Evolutionary conservation across 2,888 invertebrate genomes (phyloP), one percentile per base, ranked within the genome.

Genomic region (Epinotia brunnichana): DNA sequence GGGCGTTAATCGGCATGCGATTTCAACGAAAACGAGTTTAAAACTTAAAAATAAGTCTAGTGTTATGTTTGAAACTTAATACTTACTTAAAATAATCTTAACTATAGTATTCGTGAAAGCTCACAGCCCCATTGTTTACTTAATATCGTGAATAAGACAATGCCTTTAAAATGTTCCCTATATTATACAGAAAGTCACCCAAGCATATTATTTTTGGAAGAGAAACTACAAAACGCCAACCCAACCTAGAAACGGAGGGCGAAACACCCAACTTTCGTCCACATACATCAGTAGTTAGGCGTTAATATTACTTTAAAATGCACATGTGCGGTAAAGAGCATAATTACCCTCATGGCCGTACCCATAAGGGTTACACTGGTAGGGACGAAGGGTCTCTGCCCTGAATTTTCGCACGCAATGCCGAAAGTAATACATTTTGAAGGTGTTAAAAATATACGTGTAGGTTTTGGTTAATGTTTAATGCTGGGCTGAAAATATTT

Each of bases 301-400:
- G 73, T 69, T 73, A 69, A 73, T 68, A 63, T 73, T 63, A 73
- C 73, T 73, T 73, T 69, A 73, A 73, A 73, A 73, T 69, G 73
- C 68, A 73, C 73, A 69, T 68, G 62, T 73, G 73, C 39, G 73
- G 73, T 73, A 63, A 73, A 57, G 63, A 35, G 63, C 69, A 69
- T 69, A 73, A 73, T 73, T 73, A 69, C 68, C 73, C 48, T 63
- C 63, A 60, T 72, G 53, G 54, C 44, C 17, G 51, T 56, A 19
- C 39, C 57, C 59, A 29, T 59, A 73, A 63, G 69, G 73, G 73
- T 39, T 57, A 41, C 17, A 5, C 4, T 15, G 44, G 59, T 60
- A 21, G 60, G 67, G 72, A 67, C 67, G 54, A 48, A 17, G 67
- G 56, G 67, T 72, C 48, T 54, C 29, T 67, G 29, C 54, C 67